Evolutionary conservation across 1,140 invertebrate species (phyloP), one percentile per base, ranked within the genome.

Genomic region (Eriocheir sinensis): DNA sequence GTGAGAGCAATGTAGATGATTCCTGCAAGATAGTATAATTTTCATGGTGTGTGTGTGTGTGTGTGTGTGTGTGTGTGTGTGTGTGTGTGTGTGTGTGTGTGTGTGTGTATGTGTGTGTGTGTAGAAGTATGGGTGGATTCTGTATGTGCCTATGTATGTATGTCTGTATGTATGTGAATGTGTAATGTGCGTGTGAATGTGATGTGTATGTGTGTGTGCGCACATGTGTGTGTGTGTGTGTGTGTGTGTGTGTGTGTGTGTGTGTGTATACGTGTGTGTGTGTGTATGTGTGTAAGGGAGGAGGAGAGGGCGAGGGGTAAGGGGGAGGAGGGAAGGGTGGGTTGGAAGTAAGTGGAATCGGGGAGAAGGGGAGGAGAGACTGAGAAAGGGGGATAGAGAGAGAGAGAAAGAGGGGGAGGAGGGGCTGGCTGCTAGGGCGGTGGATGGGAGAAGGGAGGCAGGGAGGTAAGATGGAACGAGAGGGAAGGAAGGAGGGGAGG

Each of bases 401-500:
- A 53, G 48, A 53, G 60, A 72, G 60, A 72, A n/a, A 72, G 60
- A 72, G 60, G 21, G 60, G n/a, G 60, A 72, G 27, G 21, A 21
- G 60, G 21, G 60, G 60, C 2, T 72, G 60, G 44, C 15, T 48
- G 60, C 21, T n/a, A n/a, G 27, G 21, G n/a, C 4, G 60, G 60
- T n/a, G 60, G 60, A 4, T 4, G 60, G 60, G 60, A 21, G 60
- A 3, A 4, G 60, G 60, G 60, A 72, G 21, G 60, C 27, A 72
- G 60, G 60, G 60, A 72, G 60, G 60, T 1, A 72, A 72, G 60
- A 72, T n/a, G 60, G 60, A n/a, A 72, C 60, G 60, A n/a, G 27
- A n/a, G 60, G 60, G 60, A 72, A n/a, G 60, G 60, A 72, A 72
- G 60, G 60, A 72, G 60, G 60, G 60, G 60, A n/a, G 27, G 60